Conservation (phyloP, 2,888 invertebrate genomes). For the Sminthurinus aureus region DNA sequence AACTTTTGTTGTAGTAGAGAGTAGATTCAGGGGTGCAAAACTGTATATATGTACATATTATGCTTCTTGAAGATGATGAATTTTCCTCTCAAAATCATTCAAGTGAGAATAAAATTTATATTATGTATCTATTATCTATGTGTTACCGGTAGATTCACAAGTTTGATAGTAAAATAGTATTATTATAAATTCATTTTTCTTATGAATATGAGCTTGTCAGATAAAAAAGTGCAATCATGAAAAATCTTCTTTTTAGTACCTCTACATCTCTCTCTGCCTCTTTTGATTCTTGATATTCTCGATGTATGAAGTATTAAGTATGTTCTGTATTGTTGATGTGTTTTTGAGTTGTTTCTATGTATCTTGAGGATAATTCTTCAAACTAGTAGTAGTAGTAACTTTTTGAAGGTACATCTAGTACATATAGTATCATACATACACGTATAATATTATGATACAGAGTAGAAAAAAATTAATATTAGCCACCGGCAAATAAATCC, state of each 20-base stretch:
- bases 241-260: not conserved
- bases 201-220: constrained; percentile 14
- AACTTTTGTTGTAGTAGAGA: no score
- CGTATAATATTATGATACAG: not conserved
- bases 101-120: not conserved
- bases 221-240: not conserved
- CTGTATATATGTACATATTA: no score
- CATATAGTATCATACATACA: no score
- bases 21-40: no score
- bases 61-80: no score
- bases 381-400: not conserved
- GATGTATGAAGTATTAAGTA: no score
- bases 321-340: not conserved
- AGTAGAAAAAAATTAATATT: constrained; percentile 20
- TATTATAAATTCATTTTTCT: not conserved
- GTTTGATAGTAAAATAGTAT: no score
- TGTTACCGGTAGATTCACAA: no score
- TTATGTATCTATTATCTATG: no score
- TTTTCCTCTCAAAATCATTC: not conserved
- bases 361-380: constrained; percentile 5
- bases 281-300: no score
- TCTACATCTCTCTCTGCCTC: no score
- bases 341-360: not conserved
- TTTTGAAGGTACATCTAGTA: no score
- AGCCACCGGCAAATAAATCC: constrained; percentile 38